Evolutionary conservation across 2,888 invertebrate species (phyloP), one percentile per base, ranked within the genome.

Genomic region (Phaedon cochleariae): DNA sequence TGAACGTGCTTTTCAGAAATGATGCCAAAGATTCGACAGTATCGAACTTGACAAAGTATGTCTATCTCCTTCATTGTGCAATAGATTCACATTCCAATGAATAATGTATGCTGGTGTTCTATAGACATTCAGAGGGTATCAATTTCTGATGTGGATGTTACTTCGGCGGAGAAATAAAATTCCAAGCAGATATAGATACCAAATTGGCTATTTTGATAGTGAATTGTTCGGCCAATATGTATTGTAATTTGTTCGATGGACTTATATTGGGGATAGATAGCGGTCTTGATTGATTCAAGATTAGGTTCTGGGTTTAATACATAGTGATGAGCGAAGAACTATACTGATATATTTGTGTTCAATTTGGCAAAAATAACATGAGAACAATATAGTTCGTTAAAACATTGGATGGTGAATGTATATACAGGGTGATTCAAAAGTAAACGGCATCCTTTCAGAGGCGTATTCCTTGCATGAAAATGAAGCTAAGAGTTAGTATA

Each of bases 161-260:
- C 59, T 68, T 67, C 54, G 60, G 62, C 57, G 65, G 59, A 59
- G 57, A 60, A 59, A 65, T 22, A 69, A 69, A 71, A 65, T 65
- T 63, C 58, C 62, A 61, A 58, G 65, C 69, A 69, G 67, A 74
- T 74, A 71, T 59, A 74, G 75, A 77, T 74, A 76, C 70, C 72
- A 77, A 78, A 80, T 79, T 78, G 78, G 76, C 76, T 79, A 76
- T 77, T 76, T 57, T 75, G 71, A 76, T 73, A 69, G 63, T 66
- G 69, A 70, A 74, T 76, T 72, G 72, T 69, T 63, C 63, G 69
- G 66, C 75, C 76, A 74, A 77, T 79, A 76, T 80, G 74, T 79
- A 79, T 78, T 77, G 77, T 77, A 79, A 79, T 80, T 72, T 79
- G 76, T 59, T 62, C 49, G 49, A 66, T 58, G 34, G 66, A 59